Evolutionary conservation across 53 echinoderm and acorn worm genomes (phyloP), one percentile per base, ranked within the genome.

Genomic region (Arbacia lixula): DNA sequence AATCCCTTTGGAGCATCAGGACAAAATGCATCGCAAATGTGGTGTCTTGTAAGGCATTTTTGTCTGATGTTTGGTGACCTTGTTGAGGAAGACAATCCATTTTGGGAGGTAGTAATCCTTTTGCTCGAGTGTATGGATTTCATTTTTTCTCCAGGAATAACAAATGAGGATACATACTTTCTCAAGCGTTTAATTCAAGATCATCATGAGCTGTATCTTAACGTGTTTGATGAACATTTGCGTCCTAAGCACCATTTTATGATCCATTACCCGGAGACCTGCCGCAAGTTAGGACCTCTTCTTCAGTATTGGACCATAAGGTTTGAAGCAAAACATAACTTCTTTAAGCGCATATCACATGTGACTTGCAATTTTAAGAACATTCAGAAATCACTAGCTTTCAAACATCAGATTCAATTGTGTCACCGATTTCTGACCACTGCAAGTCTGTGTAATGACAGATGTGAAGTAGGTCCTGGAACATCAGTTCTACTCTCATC

Each of bases 1-100:
- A 85, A 92, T 83, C 84, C 88, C 21, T 89, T 89, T 66, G 82
- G 83, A 41, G 55, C 88, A 53, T 49, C 92, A 71, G 88, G 86
- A 1, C 92, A 89, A 74, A 85, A 86, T 64, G 92, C 86, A 25
- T 86, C 72, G 0, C 92, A 92, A 46, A 92, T 86, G 83, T 86
- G 86, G 92, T 88, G 74, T 29, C 37, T 86, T 8, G 62, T 74
- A 28, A 82, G 84, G 43, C 69, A 89, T 28, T 80, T 89, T 53
- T 37, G 60, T 46, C 42, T 92, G 21, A 81, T 89, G 56, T 19
- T 92, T 14, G 89, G 89, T 10, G 86, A 92, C 57, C 50, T 79
- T 10, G 65, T 92, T 80, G 67, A 85, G 11, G 85, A 88, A 24
- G 86, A 72, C 8, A 81, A 88, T 73, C 54, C 46, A 36, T 68